Evolutionary conservation across 2,888 invertebrate genomes (phyloP).

Genomic region (Cordilura impudica): DNA sequence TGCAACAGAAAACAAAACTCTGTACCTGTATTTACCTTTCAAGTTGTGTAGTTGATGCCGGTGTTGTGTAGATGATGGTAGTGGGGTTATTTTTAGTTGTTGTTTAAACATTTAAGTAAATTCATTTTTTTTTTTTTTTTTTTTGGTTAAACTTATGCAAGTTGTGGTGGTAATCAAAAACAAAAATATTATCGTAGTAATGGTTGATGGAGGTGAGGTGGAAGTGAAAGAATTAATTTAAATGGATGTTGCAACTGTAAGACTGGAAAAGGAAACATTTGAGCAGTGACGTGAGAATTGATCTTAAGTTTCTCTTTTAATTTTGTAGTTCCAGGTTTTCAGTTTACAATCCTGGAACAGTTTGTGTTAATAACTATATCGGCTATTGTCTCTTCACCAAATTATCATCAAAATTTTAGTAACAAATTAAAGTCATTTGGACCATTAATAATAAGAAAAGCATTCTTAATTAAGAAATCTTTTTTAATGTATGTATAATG

Average conservation of each 20-base stretch:
- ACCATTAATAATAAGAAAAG: neutral
- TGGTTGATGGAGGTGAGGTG: constrained; percentile 40
- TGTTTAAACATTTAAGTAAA: constrained; percentile 48
- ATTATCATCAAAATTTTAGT: too few relatives aligned
- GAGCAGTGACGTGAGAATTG: neutral
- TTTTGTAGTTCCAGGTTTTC: too few relatives aligned
- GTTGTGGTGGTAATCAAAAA: constrained; percentile 33
- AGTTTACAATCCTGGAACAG: too few relatives aligned
- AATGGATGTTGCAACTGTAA: constrained; percentile 44
- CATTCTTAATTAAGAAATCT: constrained; percentile 53
- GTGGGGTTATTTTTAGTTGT: constrained; percentile 2
- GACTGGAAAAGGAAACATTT: constrained; percentile 4
- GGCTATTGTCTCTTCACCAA: too few relatives aligned
- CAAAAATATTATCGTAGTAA: constrained; percentile 8
- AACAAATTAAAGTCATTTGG: too few relatives aligned
- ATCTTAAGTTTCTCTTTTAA: neutral
- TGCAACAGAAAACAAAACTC: constrained; percentile 30
- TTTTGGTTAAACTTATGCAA: constrained; percentile 32
- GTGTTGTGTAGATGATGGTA: neutral
- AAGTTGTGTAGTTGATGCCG: constrained; percentile 47
- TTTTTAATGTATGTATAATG: constrained; percentile 33
- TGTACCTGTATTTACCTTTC: constrained; percentile 59
- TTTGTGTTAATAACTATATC: too few relatives aligned
- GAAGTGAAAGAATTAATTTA: constrained; percentile 54
- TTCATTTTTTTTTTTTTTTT: constrained; percentile 1